Evolutionary conservation across 2,888 invertebrate species (phyloP), one percentile per base, ranked within the genome.

Genomic region (Hydriomena furcata): DNA sequence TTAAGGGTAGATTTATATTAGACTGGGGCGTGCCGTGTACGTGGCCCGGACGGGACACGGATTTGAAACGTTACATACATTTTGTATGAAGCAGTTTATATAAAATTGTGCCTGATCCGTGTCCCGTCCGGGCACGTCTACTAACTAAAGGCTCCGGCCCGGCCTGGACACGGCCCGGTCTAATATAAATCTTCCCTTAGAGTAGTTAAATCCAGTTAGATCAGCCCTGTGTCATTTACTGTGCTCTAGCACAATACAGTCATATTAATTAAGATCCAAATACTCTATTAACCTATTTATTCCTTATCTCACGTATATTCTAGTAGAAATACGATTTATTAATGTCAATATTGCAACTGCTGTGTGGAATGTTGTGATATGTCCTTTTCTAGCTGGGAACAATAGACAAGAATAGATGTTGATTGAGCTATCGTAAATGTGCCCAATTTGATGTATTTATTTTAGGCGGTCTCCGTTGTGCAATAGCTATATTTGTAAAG

Each of bases 211-310:
- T 41, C 47, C 27, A 21, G 36, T 51, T 32, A 5, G 17, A n/a
- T 7, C 28, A 25, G 45, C 45, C 47, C 41, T 50, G 23, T 30
- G 58, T 55, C 58, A 24, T 59, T 48, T 51, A 38, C 54, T 37
- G 30, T 56, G 52, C 59, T 45, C 53, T 20, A 37, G 20, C 49
- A 60, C 43, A 47, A 62, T 59, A 63, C 54, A 55, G 49, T 48
- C 53, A 56, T 56, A 57, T 32, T 61, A n/a, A n/a, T n/a, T n/a
- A n/a, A n/a, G 56, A 47, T 45, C 55, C 44, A 42, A 60, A 65
- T 71, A 66, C 40, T 63, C 66, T 45, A 73, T 47, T 71, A 67
- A 73, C 76, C 73, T 66, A 74, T 52, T 67, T 73, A 54, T 42
- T 55, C 12, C 43, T 64, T 74, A 73, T 69, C 60, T 55, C 7